Conservation (phyloP, 2,888 invertebrate genomes). For the Rhynchonema sp. region DNA sequence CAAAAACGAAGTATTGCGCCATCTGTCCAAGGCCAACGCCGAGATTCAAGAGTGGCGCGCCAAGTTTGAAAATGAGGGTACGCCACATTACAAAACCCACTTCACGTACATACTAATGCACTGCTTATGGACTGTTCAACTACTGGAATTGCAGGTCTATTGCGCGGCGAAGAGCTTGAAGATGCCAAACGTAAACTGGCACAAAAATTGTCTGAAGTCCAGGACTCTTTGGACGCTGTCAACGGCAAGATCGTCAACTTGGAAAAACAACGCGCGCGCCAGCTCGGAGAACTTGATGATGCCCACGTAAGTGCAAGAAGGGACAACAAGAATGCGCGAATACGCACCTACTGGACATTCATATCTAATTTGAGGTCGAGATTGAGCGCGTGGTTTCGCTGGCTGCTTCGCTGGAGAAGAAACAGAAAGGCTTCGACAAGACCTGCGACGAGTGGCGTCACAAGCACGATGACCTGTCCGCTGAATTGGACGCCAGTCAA, state of each 20-base stretch:
- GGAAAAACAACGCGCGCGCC: slow-evolving; percentile 83
- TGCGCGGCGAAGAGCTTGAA: slow-evolving; percentile 38
- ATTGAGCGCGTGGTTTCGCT: slow-evolving; percentile 23
- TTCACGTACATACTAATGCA: too few relatives aligned
- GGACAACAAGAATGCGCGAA: too few relatives aligned
- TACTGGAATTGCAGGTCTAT: too few relatives aligned
- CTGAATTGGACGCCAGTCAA: slow-evolving; percentile 93
- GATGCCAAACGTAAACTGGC: slow-evolving; percentile 52
- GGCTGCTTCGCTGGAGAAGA: slow-evolving; percentile 63
- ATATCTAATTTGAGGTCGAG: too few relatives aligned
- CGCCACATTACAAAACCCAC: background rate
- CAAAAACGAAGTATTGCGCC: slow-evolving; percentile 84
- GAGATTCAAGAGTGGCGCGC: slow-evolving; percentile 36
- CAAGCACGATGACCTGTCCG: slow-evolving; percentile 84
- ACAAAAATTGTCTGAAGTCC: slow-evolving; percentile 79
- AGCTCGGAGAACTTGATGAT: slow-evolving; percentile 92
- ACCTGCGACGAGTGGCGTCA: slow-evolving; percentile 99
- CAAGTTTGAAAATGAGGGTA: slow-evolving; percentile 8
- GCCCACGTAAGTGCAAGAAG: slow-evolving; percentile 51
- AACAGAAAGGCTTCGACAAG: slow-evolving; percentile 97
- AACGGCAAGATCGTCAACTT: slow-evolving; percentile 89
- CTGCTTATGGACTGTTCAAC: too few relatives aligned
- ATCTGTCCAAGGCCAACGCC: slow-evolving; percentile 92
- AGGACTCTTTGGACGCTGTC: slow-evolving; percentile 54
- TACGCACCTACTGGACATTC: too few relatives aligned